These are phyloP conservation scores for Leptinotarsa peninsularis DNA, from an alignment of 2,888 invertebrate species.

Conservation along the genomic window DNA sequence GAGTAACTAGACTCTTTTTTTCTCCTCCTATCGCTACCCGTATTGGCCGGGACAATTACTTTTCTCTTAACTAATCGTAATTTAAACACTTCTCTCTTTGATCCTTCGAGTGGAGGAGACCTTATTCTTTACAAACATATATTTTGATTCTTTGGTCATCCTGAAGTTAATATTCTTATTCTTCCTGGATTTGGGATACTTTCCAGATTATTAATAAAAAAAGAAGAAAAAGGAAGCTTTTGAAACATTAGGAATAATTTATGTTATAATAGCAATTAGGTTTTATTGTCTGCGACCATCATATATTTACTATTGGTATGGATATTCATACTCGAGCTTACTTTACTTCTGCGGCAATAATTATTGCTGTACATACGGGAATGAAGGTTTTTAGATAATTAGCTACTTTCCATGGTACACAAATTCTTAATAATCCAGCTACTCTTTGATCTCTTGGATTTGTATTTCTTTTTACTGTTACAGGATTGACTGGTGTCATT, in stretches of 20 bases:
- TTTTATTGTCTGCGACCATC: slow-evolving; percentile 87
- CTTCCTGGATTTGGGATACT: slow-evolving; percentile 74
- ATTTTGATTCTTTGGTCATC: slow-evolving; percentile 91
- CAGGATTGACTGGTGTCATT: slow-evolving; percentile 77
- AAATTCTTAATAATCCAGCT: too few species aligned
- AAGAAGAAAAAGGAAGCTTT: slow-evolving; percentile 66
- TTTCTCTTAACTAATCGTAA: slow-evolving; percentile 85
- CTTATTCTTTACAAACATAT: slow-evolving; percentile 85
- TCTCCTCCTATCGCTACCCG: slow-evolving; percentile 71
- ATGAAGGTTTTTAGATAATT: slow-evolving; percentile 54
- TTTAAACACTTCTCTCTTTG: slow-evolving; percentile 84
- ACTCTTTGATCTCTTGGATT: slow-evolving; percentile 54
- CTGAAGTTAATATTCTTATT: slow-evolving; percentile 82
- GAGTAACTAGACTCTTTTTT: too few species aligned
- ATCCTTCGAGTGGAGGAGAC: slow-evolving; percentile 83
- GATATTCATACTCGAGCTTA: slow-evolving; percentile 87
- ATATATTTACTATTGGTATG: slow-evolving; percentile 88
- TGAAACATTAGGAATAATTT: slow-evolving; percentile 31
- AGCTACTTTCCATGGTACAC: too few species aligned
- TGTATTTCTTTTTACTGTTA: slow-evolving; percentile 82
- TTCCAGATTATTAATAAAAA: slow-evolving; percentile 82
- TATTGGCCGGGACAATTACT: slow-evolving; percentile 83
- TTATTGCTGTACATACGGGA: slow-evolving; percentile 56
- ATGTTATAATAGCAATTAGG: slow-evolving; percentile 85
- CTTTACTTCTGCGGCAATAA: slow-evolving; percentile 64